These are phyloP conservation scores for Druon quercuslanigerum DNA, from an alignment of 1,140 invertebrate genomes.

Conservation along the genomic window DNA sequence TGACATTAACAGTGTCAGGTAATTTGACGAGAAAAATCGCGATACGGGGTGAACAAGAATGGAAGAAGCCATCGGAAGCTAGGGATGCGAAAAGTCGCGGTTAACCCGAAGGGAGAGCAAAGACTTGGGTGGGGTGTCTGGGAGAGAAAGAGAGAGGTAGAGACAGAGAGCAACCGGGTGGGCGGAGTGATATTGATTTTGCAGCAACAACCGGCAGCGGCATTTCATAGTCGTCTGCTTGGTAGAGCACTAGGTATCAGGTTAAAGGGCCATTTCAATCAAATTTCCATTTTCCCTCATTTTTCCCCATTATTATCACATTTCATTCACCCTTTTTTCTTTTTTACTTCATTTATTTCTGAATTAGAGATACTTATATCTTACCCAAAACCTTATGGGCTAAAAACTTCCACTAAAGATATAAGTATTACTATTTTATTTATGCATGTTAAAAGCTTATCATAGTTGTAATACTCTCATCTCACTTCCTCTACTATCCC, in stretches of 20 bases:
- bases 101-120: constrained; percentile 29
- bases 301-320: background rate
- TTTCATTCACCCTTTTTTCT: too few relatives aligned
- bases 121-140: constrained; percentile 30
- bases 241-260: background rate
- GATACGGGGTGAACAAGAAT: constrained; percentile 27
- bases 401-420: too few relatives aligned
- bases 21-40: constrained; percentile 30
- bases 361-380: too few relatives aligned
- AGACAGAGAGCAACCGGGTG: constrained; percentile 14
- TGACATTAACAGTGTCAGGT: constrained; percentile 29
- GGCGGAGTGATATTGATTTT: constrained; percentile 54
- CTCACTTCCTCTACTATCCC: too few relatives aligned
- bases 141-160: constrained; percentile 18
- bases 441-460: too few relatives aligned
- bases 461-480: too few relatives aligned
- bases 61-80: constrained; percentile 12
- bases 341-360: too few relatives aligned
- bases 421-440: too few relatives aligned
- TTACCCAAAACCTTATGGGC: too few relatives aligned
- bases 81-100: constrained; percentile 31
- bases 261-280: background rate
- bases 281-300: background rate
- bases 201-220: constrained; percentile 52
- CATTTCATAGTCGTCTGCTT: constrained; percentile 41